These are phyloP conservation scores for Triplophysa bombifrons DNA, from an alignment of 2,797 vertebrate genomes.

Conservation along the genomic window DNA sequence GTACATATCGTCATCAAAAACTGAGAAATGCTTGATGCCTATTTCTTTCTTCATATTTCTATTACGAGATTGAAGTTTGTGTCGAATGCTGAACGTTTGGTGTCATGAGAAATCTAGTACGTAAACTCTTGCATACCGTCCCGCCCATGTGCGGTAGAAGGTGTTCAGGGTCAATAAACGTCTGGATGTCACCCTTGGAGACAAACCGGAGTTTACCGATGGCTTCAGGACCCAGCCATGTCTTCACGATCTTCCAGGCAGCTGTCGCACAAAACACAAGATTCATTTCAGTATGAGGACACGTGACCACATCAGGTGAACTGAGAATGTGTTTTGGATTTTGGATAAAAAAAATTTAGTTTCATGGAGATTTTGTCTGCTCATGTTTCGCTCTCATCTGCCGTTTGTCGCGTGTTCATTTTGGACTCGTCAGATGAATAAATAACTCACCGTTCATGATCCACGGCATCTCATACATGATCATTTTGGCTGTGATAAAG, in stretches of 20 bases:
- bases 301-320: too few species aligned
- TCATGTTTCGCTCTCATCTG: too few species aligned
- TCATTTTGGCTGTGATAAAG: constrained; percentile 90
- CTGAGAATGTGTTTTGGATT: too few species aligned
- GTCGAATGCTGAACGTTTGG: not conserved
- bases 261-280: constrained; percentile 71
- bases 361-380: too few species aligned
- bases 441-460: constrained; percentile 93
- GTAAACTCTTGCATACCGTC: constrained; percentile 80
- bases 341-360: too few species aligned
- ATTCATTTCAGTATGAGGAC: not conserved
- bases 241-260: constrained; percentile 96
- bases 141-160: constrained; percentile 94
- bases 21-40: too few species aligned
- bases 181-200: constrained; percentile 84
- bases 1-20: too few species aligned
- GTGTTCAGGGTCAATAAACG: constrained; percentile 84
- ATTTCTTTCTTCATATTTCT: too few species aligned
- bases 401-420: too few species aligned
- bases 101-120: not conserved
- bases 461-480: constrained; percentile 99
- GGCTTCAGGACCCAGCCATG: constrained; percentile 94
- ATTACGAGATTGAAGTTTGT: not conserved
- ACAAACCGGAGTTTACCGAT: constrained; percentile 91
- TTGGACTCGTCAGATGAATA: not conserved